Conservation (phyloP, 2,113 vertebrate species). For the Notarius quadriscutis region DNA sequence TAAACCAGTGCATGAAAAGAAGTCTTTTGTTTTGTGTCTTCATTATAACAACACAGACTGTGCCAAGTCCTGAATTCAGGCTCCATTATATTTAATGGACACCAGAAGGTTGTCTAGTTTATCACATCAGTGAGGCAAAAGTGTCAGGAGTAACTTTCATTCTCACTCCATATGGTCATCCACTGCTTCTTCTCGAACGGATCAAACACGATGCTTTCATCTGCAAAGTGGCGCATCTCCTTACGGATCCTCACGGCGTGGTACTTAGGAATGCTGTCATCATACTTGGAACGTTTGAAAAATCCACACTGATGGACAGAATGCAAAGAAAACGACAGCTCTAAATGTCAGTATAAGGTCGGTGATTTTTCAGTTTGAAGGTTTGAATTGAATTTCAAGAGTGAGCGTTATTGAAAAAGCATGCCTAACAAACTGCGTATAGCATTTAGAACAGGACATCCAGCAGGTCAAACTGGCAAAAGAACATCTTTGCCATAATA, state of each 20-base stretch:
- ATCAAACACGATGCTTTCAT: constrained; percentile 73
- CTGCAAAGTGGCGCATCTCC: constrained; percentile 79
- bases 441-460: constrained; percentile 17
- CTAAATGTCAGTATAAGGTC: not conserved
- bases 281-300: constrained; percentile 91
- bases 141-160: constrained; percentile 87
- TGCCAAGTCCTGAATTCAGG: constrained; percentile 18
- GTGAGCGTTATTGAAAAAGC: constrained; percentile 45
- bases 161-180: constrained; percentile 91
- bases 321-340: constrained; percentile 26
- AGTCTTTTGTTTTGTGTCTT: not conserved
- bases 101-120: not conserved
- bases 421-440: constrained; percentile 58
- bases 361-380: not conserved
- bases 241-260: constrained; percentile 92
- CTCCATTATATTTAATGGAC: not conserved
- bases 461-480: constrained; percentile 51
- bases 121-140: constrained; percentile 6
- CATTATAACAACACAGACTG: constrained; percentile 12
- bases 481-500: constrained; percentile 30
- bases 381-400: not conserved
- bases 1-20: constrained; percentile 30
- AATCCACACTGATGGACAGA: constrained; percentile 85
- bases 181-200: constrained; percentile 86
- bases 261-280: constrained; percentile 88